Conservation (phyloP, 23 tunicate genomes). For the Botrylloides violaceus region DNA sequence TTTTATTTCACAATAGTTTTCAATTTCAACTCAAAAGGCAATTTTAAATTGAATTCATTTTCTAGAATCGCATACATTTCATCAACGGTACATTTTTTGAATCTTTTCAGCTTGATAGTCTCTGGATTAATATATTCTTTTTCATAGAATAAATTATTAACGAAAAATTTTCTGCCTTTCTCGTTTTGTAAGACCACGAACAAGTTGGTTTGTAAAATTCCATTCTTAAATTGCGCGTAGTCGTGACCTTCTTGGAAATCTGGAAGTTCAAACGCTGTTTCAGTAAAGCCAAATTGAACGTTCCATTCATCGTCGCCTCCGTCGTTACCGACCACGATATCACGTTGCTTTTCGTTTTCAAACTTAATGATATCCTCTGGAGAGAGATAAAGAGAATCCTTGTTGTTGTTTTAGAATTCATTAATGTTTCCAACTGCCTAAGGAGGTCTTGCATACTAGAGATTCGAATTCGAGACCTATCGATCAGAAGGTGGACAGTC, state of each 20-base stretch:
- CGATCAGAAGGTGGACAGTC: too few relatives aligned
- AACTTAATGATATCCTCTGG: constrained; percentile 21
- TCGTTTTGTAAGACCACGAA: not conserved
- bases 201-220: not conserved
- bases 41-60: not conserved
- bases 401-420: not conserved
- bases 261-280: not conserved
- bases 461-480: too few relatives aligned
- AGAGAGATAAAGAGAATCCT: too few relatives aligned
- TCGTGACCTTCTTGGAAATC: not conserved
- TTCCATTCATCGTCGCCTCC: too few relatives aligned
- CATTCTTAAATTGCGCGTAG: not conserved
- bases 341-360: not conserved
- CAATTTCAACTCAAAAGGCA: not conserved
- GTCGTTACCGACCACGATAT: too few relatives aligned
- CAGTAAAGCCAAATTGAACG: not conserved
- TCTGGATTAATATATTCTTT: constrained; percentile 1
- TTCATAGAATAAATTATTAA: constrained; percentile 6
- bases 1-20: too few relatives aligned
- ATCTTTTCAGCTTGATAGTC: not conserved
- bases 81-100: not conserved
- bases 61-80: constrained; percentile 13
- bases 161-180: constrained; percentile 5
- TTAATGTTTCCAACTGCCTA: not conserved
- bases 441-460: not conserved